Evolutionary conservation across 2,888 invertebrate species (phyloP).

Genomic region (Harpalus rubripes): DNA sequence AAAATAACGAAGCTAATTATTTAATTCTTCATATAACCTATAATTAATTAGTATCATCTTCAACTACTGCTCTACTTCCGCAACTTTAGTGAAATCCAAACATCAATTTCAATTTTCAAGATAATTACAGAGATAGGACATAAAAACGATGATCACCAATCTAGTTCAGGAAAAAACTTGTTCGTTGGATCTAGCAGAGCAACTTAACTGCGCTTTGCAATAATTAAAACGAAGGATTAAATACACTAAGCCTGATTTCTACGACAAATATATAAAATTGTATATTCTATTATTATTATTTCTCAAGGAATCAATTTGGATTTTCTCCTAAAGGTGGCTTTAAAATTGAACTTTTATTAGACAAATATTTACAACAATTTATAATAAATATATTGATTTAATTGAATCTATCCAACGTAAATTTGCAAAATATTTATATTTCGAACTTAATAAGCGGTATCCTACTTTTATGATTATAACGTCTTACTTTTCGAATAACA

Average conservation of each 20-base stretch:
- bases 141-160: slow-evolving; percentile 15
- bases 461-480: no score
- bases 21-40: slow-evolving; percentile 25
- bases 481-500: no score
- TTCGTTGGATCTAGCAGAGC: not conserved
- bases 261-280: not conserved
- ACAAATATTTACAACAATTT: no score
- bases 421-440: no score
- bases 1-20: slow-evolving; percentile 46
- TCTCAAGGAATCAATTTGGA: no score
- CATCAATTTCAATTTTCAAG: slow-evolving; percentile 47
- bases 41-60: slow-evolving; percentile 48
- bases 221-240: slow-evolving; percentile 31
- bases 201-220: slow-evolving; percentile 31
- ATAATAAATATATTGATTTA: no score
- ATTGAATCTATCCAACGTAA: no score
- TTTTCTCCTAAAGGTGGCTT: no score
- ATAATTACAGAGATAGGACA: slow-evolving; percentile 17
- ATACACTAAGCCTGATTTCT: not conserved
- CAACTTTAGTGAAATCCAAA: slow-evolving; percentile 45
- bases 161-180: slow-evolving; percentile 38
- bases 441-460: no score
- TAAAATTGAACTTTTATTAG: no score
- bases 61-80: slow-evolving; percentile 42
- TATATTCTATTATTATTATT: no score